Base-by-base conservation (phyloP, 1,140 invertebrate species). In the Dolichoris vasculosae region DNA sequence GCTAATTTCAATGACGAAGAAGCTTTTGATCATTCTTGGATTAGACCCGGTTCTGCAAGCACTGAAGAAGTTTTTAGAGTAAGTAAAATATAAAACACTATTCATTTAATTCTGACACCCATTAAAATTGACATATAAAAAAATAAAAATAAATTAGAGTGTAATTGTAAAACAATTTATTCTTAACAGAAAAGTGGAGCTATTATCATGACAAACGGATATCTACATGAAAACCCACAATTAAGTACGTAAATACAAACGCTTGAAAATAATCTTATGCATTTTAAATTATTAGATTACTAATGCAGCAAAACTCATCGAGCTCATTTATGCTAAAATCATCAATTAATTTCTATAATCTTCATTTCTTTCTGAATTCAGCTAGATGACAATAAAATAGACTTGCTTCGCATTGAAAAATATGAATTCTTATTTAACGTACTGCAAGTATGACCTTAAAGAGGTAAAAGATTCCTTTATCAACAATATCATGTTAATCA, bases 141-240 rank as follows among this genome's bases (percentile, higher is more conserved):
- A 26, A 3, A 43, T n/a, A 43, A 43, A n/a, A 1, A 7, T 7
- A 7, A 43, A n/a, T 43, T 73, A 23, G 26, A 26, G 23, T 43
- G 43, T n/a, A 43, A 73, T 73, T 26, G 23, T 23, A 46, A 63
- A 30, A 67, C 20, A 67, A 67, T 81, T 48, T 77, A 35, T 88
- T 78, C 88, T 48, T 77, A 32, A 88, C 91, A 97, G 96, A 96
- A 97, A 93, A 95, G 96, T 48, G 97, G 97, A 73, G 95, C 97
- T 4, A 95, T 97, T 9, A 94, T 98, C 59, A 89, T 97, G 69
- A 97, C 96, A 15, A 97, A 97, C 91, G 96, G 95, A 85, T 93
- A 94, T 84, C 93, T 96, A 6, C 94, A 94, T 84, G 93, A 95
- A 82, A 92, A 94, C 83, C 93, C 94, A 73, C 94, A 95, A 64